Evolutionary conservation across 1,140 invertebrate species (phyloP), one percentile per base, ranked within the genome.

Genomic region (Chlorops oryzae): DNA sequence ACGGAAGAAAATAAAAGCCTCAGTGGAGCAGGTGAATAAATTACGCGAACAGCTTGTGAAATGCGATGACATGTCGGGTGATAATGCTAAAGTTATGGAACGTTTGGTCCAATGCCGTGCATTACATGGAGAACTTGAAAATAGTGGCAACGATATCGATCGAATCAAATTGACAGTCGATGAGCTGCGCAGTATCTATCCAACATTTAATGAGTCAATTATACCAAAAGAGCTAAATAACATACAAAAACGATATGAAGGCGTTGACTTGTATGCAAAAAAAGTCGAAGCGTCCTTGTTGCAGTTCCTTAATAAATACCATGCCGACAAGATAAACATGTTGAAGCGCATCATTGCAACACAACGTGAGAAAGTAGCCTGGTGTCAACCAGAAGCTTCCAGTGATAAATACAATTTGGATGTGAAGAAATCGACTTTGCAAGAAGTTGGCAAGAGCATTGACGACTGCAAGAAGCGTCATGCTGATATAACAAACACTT

Each of bases 351-450:
- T 87, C 67, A 78, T 96, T 3, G 77, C 78, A 37, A 83, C 84
- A 2, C 82, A 86, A 41, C 85, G 85, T 54, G 93, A 96, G 63
- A 96, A 96, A 72, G 81, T 93, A 1, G 76, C 81, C n/a, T 96
- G 92, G 91, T 96, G 92, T 72, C 80, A 85, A 54, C 87, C 88
- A 1, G 92, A 96, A 68, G 80, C 85, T 5, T 83, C 82, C 23
- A 91, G 86, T 61, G 92, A 96, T 65, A 83, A 85, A 64, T 95
- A 92, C 63, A 94, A 91, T 69, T 75, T 96, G n/a, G 89, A 96
- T 76, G 85, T 91, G 0, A 96, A 96, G 75, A 79, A 88, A 62
- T 81, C 84, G 3, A 86, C 90, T 6, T 62, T 95, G n/a, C 67
- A 77, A 50, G 89, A 92, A 55, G 82, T 93, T 2, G 80, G 86